Conservation (phyloP, 1,140 invertebrate species). For the Megathymus violae region DNA sequence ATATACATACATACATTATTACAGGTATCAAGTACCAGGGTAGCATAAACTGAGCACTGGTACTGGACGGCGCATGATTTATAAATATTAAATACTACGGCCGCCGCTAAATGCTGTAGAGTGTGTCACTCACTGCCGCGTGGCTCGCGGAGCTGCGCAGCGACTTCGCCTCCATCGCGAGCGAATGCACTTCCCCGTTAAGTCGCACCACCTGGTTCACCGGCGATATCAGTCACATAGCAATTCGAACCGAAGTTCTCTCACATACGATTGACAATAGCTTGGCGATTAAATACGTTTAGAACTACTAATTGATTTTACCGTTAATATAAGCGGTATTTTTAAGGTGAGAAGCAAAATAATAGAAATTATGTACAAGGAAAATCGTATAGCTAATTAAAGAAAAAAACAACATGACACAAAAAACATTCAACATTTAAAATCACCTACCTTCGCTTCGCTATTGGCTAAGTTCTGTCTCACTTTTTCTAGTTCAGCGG, state of each 20-base stretch:
- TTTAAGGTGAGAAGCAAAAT: conserved; percentile 5
- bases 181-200: conserved; percentile 68
- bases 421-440: too few relatives aligned
- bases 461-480: conserved; percentile 88
- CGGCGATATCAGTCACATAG: conserved; percentile 21
- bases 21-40: conserved; percentile 6
- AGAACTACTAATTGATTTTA: neutral
- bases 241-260: neutral
- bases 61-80: conserved; percentile 16
- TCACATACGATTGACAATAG: neutral
- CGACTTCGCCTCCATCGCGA: conserved; percentile 68
- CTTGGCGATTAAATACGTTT: neutral
- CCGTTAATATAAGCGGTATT: conserved; percentile 1
- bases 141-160: conserved; percentile 54
- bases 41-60: conserved; percentile 13
- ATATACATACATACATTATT: too few relatives aligned
- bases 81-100: conserved; percentile 8
- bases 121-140: conserved; percentile 70
- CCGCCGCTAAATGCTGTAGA: conserved; percentile 72
- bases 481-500: conserved; percentile 88
- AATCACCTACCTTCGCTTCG: conserved; percentile 86
- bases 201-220: conserved; percentile 67
- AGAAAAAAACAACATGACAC: too few relatives aligned
- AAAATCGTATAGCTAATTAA: too few relatives aligned
- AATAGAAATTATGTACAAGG: neutral